A percentile compares a stretch with the other conserved stretches of the same genome.
phyloP scores from a whole-genome alignment of 2,113 vertebrate genomes.

The Datnioides undecimradiatus region DNA sequence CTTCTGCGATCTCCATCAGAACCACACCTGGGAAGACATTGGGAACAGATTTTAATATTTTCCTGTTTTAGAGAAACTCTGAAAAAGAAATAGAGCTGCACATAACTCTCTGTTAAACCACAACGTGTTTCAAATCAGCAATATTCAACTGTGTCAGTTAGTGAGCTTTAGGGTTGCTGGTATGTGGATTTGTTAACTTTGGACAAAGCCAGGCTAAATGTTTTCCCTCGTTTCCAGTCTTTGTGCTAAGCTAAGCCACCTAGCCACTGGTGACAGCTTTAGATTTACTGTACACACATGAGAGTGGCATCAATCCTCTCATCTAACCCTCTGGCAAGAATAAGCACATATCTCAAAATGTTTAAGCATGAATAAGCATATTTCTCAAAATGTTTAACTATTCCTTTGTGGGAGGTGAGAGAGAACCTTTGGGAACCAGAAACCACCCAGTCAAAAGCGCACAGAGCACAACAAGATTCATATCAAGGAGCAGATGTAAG shows the following conservation, averaged over 20 bases:
- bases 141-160: no score
- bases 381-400: not conserved
- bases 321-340: not conserved
- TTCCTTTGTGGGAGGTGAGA: no score
- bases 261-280: not conserved
- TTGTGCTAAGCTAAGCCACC: conserved; percentile 1
- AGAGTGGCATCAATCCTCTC: not conserved
- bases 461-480: not conserved
- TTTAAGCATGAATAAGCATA: not conserved
- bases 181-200: not conserved
- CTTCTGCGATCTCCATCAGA: conserved; percentile 92
- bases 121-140: no score
- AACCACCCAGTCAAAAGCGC: not conserved
- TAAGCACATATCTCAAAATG: not conserved
- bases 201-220: not conserved
- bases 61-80: no score
- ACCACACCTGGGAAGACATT: conserved; percentile 87
- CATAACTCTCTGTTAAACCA: not conserved
- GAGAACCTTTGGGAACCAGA: not conserved
- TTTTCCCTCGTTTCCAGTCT: not conserved
- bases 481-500: not conserved
- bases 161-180: not conserved
- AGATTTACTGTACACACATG: not conserved
- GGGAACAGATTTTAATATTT: not conserved
- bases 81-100: not conserved